phyloP scores from a whole-genome alignment of 2,113 vertebrate genomes.

The Phodopus roborovskii region DNA sequence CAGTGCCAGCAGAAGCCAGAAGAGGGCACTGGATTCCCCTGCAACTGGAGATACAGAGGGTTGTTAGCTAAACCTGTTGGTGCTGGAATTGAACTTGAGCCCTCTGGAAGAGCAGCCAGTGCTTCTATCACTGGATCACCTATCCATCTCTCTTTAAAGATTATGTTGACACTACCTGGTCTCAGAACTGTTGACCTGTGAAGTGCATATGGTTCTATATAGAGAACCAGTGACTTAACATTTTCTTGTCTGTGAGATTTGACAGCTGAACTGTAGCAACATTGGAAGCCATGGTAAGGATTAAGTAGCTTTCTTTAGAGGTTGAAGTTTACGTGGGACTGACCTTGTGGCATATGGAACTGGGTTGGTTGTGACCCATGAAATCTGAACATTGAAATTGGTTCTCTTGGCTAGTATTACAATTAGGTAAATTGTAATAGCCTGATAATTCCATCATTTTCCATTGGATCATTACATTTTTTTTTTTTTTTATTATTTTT shows the following conservation, averaged over 20 bases:
- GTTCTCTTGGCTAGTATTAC: background rate
- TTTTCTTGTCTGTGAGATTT: conserved; percentile 43
- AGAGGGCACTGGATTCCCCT: background rate
- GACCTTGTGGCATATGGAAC: background rate
- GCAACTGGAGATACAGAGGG: background rate
- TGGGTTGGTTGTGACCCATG: background rate
- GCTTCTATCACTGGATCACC: background rate
- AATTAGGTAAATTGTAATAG: conserved; percentile 31
- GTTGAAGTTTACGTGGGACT: background rate
- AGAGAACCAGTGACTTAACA: background rate
- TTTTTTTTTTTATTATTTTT: no score
- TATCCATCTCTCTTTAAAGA: background rate
- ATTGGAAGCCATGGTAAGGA: conserved; percentile 6
- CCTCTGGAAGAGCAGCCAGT: background rate
- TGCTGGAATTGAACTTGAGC: background rate
- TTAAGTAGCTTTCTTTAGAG: background rate
- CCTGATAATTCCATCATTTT: background rate
- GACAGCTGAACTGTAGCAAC: background rate
- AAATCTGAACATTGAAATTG: conserved; percentile 3
- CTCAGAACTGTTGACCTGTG: conserved; percentile 9
- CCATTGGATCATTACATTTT: background rate
- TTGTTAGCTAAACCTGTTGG: background rate
- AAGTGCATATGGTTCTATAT: background rate
- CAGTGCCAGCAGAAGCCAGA: background rate
- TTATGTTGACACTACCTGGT: background rate